Base-by-base conservation (phyloP, 2,888 invertebrate genomes). In the Clanis bilineata region DNA sequence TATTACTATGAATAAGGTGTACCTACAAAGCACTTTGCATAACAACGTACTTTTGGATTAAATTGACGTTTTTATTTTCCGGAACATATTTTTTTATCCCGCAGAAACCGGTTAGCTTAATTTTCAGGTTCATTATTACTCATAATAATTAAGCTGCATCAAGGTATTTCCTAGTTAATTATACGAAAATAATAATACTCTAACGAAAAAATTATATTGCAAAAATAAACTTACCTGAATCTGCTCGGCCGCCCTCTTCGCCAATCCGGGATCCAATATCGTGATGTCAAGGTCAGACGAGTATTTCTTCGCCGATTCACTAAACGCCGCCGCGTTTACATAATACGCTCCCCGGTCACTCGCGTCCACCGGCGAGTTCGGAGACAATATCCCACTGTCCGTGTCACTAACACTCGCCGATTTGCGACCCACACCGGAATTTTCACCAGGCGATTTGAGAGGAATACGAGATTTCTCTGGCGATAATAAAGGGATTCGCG, bases 301-400 rank as follows among this genome's bases (percentile, higher is more conserved):
- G 70, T 77, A 83, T 71, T 79, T 90, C 63, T 79, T 88, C 23
- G 80, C 86, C 12, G 79, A 80, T 62, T 84, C 85, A 76, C 88
- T 85, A 66, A 92, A 90, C 10, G 82, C 85, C 0, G 85, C 80
- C 5, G 90, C 91, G 56, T 92, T 92, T 25, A 81, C 91, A 66
- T 91, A 92, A 70, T 88, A 82, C 2, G 79, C 73, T 10, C 84
- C 77, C 47, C 79, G 85, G 62, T 90, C 89, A 76, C 87, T 89
- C 1, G 82, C 79, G 61, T 94, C 94, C 58, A 93, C 91, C 0
- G 94, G 94, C 23, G 94, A 94, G 68, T 93, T 94, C 0, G 94
- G 94, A 68, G 94, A 94, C 51, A 94, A 79, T 71, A 94, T 94
- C 3, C 94, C 94, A 77, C 94, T 94, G 74, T 94, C 94, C 10